phyloP scores from a whole-genome alignment of 92 coral and sea anemone genomes.

The Plumapathes pennacea region DNA sequence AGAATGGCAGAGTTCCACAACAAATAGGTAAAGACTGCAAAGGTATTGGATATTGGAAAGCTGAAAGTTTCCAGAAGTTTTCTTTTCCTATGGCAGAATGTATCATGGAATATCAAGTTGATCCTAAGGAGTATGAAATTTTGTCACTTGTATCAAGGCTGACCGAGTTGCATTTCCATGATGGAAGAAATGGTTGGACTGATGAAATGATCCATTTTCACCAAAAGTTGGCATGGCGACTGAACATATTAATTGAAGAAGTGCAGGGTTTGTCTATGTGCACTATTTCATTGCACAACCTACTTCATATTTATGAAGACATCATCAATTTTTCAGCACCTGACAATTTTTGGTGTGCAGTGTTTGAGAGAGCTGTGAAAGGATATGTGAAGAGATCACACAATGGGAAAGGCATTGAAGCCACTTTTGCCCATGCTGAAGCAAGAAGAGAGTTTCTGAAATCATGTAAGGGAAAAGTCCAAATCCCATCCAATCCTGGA shows the following conservation, averaged over 20 bases:
- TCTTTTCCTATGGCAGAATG: conserved; percentile 66
- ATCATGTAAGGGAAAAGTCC: conserved; percentile 17
- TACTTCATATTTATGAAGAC: conserved; percentile 46
- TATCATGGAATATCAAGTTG: conserved; percentile 30
- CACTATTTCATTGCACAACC: conserved; percentile 50
- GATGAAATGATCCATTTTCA: conserved; percentile 37
- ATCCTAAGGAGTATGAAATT: conserved; percentile 49
- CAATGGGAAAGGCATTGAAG: conserved; percentile 48
- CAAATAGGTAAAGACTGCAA: conserved; percentile 32
- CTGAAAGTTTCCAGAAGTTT: conserved; percentile 54
- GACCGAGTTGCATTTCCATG: conserved; percentile 47
- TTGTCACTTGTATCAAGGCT: conserved; percentile 40
- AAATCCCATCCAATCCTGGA: conserved; percentile 9
- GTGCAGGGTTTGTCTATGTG: conserved; percentile 54
- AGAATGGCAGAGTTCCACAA: conserved; percentile 26
- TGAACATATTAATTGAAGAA: conserved; percentile 45
- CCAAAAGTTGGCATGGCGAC: conserved; percentile 43
- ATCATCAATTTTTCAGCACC: conserved; percentile 35
- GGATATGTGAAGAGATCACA: conserved; percentile 49
- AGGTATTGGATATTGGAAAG: conserved; percentile 71
- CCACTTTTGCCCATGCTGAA: conserved; percentile 50
- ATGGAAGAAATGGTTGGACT: conserved; percentile 59
- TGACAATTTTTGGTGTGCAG: conserved; percentile 53
- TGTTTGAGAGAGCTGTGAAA: conserved; percentile 55
- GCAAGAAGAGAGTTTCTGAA: conserved; percentile 42